Evolutionary conservation across 2,113 vertebrate species (phyloP).

Genomic region (Rhynchomys soricoides): DNA sequence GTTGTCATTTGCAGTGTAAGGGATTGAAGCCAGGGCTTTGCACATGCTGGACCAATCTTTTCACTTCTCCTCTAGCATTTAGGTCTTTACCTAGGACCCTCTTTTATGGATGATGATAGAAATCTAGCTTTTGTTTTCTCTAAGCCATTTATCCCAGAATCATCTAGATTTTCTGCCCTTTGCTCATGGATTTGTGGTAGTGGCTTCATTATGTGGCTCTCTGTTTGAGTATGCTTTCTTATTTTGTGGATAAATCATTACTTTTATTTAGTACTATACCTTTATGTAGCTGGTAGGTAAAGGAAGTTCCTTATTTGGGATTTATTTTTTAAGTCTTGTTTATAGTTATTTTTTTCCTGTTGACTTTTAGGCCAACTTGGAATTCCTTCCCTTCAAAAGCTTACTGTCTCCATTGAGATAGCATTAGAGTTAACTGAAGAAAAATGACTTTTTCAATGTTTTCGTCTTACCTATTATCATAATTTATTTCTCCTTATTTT

Average conservation of each 20-base stretch:
- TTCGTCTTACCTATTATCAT: neutral
- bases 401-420: neutral
- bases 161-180: neutral
- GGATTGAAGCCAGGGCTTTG: neutral
- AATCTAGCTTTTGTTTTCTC: conserved; percentile 21
- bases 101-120: neutral
- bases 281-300: neutral
- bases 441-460: conserved; percentile 21
- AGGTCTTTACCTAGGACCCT: neutral
- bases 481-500: conserved; percentile 13
- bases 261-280: neutral
- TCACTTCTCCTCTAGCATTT: neutral
- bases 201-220: neutral
- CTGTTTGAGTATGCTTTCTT: neutral
- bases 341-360: neutral
- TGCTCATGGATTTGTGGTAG: neutral
- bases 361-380: conserved; percentile 32
- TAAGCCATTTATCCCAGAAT: neutral
- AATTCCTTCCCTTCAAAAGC: neutral
- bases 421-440: neutral
- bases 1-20: neutral
- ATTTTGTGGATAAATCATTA: neutral
- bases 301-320: neutral
- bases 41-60: neutral
- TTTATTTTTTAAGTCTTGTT: neutral